Base-by-base conservation (phyloP, 2,888 invertebrate species). In the Linnaemya tessellans region DNA sequence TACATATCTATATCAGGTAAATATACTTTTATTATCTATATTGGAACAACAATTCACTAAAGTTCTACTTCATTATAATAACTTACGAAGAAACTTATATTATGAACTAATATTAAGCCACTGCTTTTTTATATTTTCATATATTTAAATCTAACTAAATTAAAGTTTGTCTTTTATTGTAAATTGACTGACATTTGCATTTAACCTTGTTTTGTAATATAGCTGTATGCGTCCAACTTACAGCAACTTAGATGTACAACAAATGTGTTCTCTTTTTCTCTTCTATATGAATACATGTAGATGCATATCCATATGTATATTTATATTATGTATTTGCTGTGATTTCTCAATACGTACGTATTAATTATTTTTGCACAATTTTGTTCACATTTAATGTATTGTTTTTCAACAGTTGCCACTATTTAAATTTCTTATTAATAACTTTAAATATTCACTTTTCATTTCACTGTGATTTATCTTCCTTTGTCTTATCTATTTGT, bases 171-270 rank as follows among this genome's bases (percentile, higher is more conserved):
- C 8, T 64, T 80, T 13, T 5, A 10, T 79, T 67, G 49, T 51
- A 74, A 56, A 60, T 80, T 67, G 25, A 75, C 64, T 85, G 81
- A 82, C 81, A 79, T 82, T 79, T 85, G 41, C 70, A 43, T 75
- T 82, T 82, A 85, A 85, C 84, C 84, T 85, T 84, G 74, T 79
- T 79, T 80, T 11, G 1, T 5, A 43, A 58, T 74, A 70, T 62
- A 62, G 38, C 11, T 46, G 11, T 46, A 9, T 67, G 58, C n/a
- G 35, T 85, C 71, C 65, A 70, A 41, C 60, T 43, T 35, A 46
- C 54, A 30, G 4, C 11, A 71, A 51, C 2, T 56, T 20, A 38
- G 22, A 15, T 11, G 7, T 58, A 13, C 8, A 30, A 22, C 38
- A 8, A 20, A 25, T 1, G 10, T 5, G 11, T 13, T 60, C 80